phyloP scores from a whole-genome alignment of 2,888 invertebrate genomes.

The Andricus quercusramuli region DNA sequence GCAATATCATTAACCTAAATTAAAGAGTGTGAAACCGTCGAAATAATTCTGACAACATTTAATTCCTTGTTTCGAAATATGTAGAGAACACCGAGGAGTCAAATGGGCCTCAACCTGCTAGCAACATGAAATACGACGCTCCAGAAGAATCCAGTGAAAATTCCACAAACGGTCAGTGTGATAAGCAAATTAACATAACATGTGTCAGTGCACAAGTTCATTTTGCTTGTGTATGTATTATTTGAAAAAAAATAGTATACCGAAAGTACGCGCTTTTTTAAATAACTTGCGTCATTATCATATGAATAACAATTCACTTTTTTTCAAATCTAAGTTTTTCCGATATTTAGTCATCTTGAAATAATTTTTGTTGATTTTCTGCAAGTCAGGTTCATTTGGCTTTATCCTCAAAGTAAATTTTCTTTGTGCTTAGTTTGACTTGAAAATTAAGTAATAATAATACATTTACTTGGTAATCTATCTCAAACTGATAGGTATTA shows the following conservation, averaged over 20 bases:
- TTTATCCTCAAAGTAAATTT: neutral
- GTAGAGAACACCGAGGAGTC: conserved; percentile 68
- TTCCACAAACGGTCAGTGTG: conserved; percentile 68
- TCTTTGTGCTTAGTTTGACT: neutral
- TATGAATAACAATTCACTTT: neutral
- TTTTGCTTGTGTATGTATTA: conserved; percentile 16
- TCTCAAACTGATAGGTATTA: neutral
- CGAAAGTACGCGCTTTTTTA: conserved; percentile 1
- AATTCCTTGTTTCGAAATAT: conserved; percentile 54
- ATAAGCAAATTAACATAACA: neutral
- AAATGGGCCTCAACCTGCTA: conserved; percentile 64
- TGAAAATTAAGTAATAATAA: neutral
- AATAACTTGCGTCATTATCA: neutral
- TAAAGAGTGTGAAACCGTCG: neutral
- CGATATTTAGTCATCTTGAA: neutral
- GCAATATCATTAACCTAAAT: conserved; percentile 18
- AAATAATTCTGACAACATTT: conserved; percentile 21
- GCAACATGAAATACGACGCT: conserved; percentile 71
- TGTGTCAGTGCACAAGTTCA: conserved; percentile 10
- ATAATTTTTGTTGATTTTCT: neutral
- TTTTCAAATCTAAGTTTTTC: neutral
- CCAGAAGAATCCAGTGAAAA: conserved; percentile 68
- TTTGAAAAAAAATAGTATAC: conserved; percentile 15
- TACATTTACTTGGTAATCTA: neutral
- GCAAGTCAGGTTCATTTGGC: neutral